phyloP scores from a whole-genome alignment of 2,797 vertebrate species.

The Pipistrellus kuhlii region DNA sequence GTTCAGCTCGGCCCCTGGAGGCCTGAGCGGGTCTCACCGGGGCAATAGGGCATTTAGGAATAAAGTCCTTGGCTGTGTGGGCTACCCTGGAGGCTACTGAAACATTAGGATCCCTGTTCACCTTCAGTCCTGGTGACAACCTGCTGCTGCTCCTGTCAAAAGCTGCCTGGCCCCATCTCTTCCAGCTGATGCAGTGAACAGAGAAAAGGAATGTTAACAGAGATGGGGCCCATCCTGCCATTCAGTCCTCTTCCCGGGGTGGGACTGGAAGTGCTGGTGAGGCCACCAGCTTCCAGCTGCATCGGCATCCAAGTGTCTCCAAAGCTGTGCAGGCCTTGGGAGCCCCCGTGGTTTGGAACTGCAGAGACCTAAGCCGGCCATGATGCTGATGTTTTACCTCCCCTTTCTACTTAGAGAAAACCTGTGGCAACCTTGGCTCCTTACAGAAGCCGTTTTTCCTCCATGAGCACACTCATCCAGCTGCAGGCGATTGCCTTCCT shows the following conservation, averaged over 20 bases:
- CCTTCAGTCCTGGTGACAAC: not conserved
- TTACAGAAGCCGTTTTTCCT: not conserved
- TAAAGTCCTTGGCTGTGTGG: not conserved
- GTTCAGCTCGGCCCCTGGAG: rapidly evolving
- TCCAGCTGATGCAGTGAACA: not conserved
- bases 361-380: not conserved
- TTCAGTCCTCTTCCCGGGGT: not conserved
- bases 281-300: not conserved
- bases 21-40: not conserved
- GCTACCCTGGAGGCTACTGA: not conserved
- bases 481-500: not conserved
- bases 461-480: not conserved
- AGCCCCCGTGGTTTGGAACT: rapidly evolving
- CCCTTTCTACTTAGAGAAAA: constrained; percentile 1
- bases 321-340: not conserved
- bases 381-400: not conserved
- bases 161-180: not conserved
- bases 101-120: not conserved
- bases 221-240: not conserved
- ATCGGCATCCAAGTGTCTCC: too few species aligned
- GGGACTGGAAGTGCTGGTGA: not conserved
- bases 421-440: not conserved
- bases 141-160: not conserved
- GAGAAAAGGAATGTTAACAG: not conserved
- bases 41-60: too few species aligned